These are phyloP conservation scores for Electrophaes corylata DNA, from an alignment of 2,888 invertebrate genomes.

Conservation along the genomic window DNA sequence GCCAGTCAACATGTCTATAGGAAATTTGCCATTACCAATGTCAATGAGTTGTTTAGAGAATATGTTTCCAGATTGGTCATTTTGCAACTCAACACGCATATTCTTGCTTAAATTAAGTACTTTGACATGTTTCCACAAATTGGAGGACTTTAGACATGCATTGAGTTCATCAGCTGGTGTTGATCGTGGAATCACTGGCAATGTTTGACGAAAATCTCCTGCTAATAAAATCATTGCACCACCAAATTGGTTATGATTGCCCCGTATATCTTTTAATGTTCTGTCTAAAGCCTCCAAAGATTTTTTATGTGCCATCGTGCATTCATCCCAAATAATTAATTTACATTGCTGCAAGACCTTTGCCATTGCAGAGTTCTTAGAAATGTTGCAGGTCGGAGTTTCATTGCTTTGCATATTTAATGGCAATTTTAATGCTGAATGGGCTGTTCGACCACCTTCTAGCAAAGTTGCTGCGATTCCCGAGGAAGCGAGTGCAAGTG, in stretches of 20 bases:
- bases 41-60: slow-evolving; percentile 34
- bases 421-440: slow-evolving; percentile 49
- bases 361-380: slow-evolving; percentile 40
- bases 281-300: slow-evolving; percentile 42
- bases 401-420: slow-evolving; percentile 43
- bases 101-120: slow-evolving; percentile 8
- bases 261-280: slow-evolving; percentile 42
- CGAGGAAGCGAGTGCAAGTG: slow-evolving; percentile 45
- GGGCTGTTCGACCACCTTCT: slow-evolving; percentile 45
- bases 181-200: slow-evolving; percentile 30
- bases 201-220: slow-evolving; percentile 30
- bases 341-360: slow-evolving; percentile 35
- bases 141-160: slow-evolving; percentile 24
- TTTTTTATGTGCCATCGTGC: slow-evolving; percentile 47
- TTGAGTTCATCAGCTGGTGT: slow-evolving; percentile 29
- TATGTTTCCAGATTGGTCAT: slow-evolving; percentile 22
- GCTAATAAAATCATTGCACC: slow-evolving; percentile 26
- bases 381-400: slow-evolving; percentile 42
- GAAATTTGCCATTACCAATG: slow-evolving; percentile 34
- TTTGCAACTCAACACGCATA: slow-evolving; percentile 12
- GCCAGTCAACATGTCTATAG: slow-evolving; percentile 17
- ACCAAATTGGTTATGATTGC: slow-evolving; percentile 19
- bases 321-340: no score
- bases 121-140: slow-evolving; percentile 20
- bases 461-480: slow-evolving; percentile 44